Conservation (phyloP, 2,113 vertebrate species). For the Odontophorus gujanensis region DNA sequence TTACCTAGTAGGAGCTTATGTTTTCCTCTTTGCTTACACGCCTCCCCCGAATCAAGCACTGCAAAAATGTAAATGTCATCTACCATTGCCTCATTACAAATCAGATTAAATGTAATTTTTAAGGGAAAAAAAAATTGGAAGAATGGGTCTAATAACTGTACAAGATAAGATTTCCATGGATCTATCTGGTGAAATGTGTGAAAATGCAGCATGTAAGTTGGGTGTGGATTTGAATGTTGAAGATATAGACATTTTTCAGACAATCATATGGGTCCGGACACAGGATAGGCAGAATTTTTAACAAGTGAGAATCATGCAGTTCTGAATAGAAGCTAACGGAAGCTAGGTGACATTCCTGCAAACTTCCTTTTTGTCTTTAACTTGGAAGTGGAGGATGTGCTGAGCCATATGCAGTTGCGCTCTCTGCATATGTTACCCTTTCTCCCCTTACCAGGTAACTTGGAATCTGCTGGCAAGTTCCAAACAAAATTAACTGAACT, state of each 20-base stretch:
- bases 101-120: background rate
- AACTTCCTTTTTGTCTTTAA: background rate
- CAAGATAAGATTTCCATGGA: background rate
- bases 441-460: background rate
- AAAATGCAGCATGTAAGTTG: background rate
- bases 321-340: background rate
- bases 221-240: background rate
- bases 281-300: background rate
- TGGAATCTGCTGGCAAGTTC: background rate
- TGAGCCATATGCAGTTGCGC: rapidly evolving
- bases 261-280: background rate
- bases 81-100: background rate
- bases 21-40: background rate
- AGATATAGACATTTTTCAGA: background rate
- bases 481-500: background rate
- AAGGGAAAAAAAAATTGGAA: background rate
- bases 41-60: background rate
- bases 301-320: background rate
- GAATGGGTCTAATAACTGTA: background rate
- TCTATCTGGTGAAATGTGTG: background rate
- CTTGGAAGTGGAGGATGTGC: background rate
- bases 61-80: background rate
- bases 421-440: rapidly evolving
- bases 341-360: background rate
- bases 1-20: background rate